Conservation (phyloP, 1,140 invertebrate genomes). For the Lordiphosa clarofinis region DNA sequence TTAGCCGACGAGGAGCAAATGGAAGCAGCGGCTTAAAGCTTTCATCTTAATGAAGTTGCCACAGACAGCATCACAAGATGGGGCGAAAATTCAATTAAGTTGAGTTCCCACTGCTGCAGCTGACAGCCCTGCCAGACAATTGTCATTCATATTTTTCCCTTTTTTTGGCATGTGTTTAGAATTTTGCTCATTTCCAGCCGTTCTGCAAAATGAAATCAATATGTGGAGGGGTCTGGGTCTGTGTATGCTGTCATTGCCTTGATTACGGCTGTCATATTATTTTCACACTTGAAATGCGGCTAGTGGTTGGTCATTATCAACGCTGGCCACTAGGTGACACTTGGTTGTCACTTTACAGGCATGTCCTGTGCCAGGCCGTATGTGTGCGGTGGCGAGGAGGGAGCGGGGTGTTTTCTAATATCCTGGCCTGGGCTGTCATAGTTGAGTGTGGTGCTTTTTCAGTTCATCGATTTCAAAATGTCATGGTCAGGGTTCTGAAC, state of each 20-base stretch:
- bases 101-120: slow-evolving; percentile 7
- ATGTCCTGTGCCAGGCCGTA: background rate
- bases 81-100: slow-evolving; percentile 45
- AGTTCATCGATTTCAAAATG: background rate
- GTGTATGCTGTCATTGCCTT: slow-evolving; percentile 38
- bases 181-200: slow-evolving; percentile 65
- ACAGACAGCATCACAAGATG: slow-evolving; percentile 15
- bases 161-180: slow-evolving; percentile 7
- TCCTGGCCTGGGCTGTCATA: slow-evolving; percentile 31
- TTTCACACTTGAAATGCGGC: slow-evolving; percentile 68
- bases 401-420: slow-evolving; percentile 45
- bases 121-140: slow-evolving; percentile 44
- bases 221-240: no score
- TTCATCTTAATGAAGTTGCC: slow-evolving; percentile 26
- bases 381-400: background rate
- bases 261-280: slow-evolving; percentile 73
- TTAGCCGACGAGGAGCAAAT: slow-evolving; percentile 7
- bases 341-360: slow-evolving; percentile 61
- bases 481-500: no score
- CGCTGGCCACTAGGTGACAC: slow-evolving; percentile 47
- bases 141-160: slow-evolving; percentile 56
- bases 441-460: slow-evolving; percentile 10
- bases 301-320: slow-evolving; percentile 15
- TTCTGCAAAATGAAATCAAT: slow-evolving; percentile 56
- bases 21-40: slow-evolving; percentile 1